A percentile compares a stretch with the other conserved stretches of the same genome.
phyloP scores from a whole-genome alignment of 2,888 invertebrate species.

The Zhengitettix transpicula region DNA sequence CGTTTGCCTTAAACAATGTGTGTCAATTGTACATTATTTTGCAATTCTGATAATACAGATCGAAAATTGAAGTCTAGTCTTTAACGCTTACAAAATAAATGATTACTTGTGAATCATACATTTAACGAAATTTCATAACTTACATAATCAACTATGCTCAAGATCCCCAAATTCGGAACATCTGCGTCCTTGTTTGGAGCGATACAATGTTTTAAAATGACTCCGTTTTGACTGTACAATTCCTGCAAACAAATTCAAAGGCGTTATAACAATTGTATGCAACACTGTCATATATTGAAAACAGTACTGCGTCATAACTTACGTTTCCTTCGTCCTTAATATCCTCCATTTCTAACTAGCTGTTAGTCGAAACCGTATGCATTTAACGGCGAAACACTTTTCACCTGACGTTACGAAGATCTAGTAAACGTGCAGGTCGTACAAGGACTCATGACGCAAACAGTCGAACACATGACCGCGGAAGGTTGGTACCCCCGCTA shows the following conservation, averaged over 20 bases:
- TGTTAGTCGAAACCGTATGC: neutral
- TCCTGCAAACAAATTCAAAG: slow-evolving; percentile 30
- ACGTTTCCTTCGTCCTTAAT: neutral
- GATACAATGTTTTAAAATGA: slow-evolving; percentile 44
- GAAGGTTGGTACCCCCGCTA: no score
- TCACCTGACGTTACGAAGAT: no score
- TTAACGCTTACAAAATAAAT: no score
- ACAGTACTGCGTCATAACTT: neutral
- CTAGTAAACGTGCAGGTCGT: no score
- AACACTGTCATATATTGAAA: neutral
- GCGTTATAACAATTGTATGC: neutral
- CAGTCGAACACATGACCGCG: neutral
- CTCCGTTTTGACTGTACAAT: slow-evolving; percentile 64
- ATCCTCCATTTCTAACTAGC: neutral
- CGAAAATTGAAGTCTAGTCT: no score
- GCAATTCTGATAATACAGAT: no score
- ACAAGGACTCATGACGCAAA: neutral
- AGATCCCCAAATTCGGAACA: slow-evolving; percentile 42
- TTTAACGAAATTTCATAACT: slow-evolving; percentile 15
- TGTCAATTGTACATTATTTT: neutral
- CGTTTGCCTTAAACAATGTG: slow-evolving; percentile 24
- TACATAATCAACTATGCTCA: slow-evolving; percentile 47
- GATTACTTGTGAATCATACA: no score
- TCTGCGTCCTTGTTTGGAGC: slow-evolving; percentile 27
- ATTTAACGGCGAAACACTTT: neutral